Evolutionary conservation across 1,140 invertebrate genomes (phyloP).

Genomic region (Tetragonula clypearis): DNA sequence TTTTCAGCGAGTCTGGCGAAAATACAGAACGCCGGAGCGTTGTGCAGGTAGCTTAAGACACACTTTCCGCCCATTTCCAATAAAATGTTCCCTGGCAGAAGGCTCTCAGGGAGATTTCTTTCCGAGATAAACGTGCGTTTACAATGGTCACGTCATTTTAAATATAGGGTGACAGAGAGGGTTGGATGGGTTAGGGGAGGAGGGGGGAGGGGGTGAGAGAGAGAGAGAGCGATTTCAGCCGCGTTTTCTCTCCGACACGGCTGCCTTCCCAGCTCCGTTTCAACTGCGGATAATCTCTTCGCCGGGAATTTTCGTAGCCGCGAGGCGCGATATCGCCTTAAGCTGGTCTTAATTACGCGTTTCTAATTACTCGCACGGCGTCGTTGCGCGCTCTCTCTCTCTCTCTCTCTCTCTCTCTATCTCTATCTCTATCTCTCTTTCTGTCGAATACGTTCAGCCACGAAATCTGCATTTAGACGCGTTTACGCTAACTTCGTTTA

Average conservation of each 20-base stretch:
- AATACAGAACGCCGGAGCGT: neutral
- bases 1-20: no score
- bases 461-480: constrained; percentile 12
- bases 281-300: constrained; percentile 2
- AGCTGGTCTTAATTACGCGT: constrained; percentile 43
- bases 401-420: no score
- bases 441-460: neutral
- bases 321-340: constrained; percentile 27
- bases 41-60: neutral
- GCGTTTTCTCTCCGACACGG: neutral
- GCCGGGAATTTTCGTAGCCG: constrained; percentile 15
- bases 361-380: constrained; percentile 41
- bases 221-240: neutral
- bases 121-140: neutral
- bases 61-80: neutral
- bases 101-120: neutral
- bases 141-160: constrained; percentile 8
- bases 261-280: neutral
- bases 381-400: neutral
- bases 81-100: neutral
- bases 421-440: no score
- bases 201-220: no score
- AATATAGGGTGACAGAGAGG: neutral
- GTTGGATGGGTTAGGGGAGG: no score
- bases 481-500: constrained; percentile 25